phyloP scores from a whole-genome alignment of 2,888 invertebrate genomes.

The Alcis repandata region DNA sequence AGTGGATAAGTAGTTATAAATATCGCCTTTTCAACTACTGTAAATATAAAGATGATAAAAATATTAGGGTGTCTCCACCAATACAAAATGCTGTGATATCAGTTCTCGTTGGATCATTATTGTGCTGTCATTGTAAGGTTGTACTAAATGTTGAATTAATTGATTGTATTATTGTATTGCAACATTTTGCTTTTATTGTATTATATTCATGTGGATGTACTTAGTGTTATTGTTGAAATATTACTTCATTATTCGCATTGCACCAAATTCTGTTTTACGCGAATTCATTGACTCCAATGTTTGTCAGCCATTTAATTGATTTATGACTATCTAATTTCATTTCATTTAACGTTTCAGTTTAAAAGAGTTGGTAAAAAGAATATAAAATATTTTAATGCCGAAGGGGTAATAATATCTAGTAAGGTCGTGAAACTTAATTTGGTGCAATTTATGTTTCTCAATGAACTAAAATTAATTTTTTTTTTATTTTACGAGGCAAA shows the following conservation, averaged over 20 bases:
- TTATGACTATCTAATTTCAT: constrained; percentile 3
- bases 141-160: constrained; percentile 37
- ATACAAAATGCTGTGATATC: constrained; percentile 85
- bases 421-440: constrained; percentile 38
- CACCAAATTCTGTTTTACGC: constrained; percentile 27
- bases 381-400: neutral
- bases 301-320: constrained; percentile 5
- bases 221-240: constrained; percentile 34
- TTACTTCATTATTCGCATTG: constrained; percentile 27
- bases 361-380: neutral
- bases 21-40: constrained; percentile 59
- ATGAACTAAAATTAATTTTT: constrained; percentile 23
- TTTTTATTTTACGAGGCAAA: constrained; percentile 16
- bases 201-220: constrained; percentile 10
- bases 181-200: constrained; percentile 28
- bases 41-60: constrained; percentile 62
- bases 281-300: neutral
- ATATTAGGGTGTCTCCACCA: constrained; percentile 68
- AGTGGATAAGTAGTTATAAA: constrained; percentile 49
- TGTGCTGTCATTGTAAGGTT: constrained; percentile 52
- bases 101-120: constrained; percentile 73
- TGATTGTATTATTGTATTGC: constrained; percentile 37
- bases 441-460: constrained; percentile 49
- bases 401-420: neutral
- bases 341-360: neutral